Evolutionary conservation across 2,113 vertebrate genomes (phyloP).

Genomic region (Hemicordylus capensis): DNA sequence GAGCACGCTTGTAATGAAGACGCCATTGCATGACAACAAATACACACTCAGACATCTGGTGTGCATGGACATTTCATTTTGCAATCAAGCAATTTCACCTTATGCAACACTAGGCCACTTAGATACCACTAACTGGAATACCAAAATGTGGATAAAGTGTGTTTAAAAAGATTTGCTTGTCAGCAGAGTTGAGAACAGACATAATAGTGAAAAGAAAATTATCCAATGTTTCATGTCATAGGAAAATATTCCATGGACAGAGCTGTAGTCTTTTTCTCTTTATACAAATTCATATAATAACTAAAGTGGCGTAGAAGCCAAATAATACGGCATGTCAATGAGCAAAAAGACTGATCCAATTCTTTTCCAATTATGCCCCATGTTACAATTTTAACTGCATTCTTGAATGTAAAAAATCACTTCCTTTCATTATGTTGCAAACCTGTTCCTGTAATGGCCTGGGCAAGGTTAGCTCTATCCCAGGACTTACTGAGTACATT

Average conservation of each 20-base stretch:
- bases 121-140: slow-evolving; percentile 12
- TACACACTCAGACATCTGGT: background rate
- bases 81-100: background rate
- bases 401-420: background rate
- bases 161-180: background rate
- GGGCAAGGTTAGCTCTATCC: background rate
- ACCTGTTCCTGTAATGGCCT: background rate
- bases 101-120: background rate
- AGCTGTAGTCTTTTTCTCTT: background rate
- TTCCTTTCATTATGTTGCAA: background rate
- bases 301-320: accelerated
- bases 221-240: background rate
- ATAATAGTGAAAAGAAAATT: background rate
- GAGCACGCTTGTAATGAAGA: background rate
- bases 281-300: background rate
- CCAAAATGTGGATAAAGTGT: background rate
- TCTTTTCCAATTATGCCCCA: background rate
- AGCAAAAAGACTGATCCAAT: background rate
- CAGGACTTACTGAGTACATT: background rate
- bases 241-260: background rate
- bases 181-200: background rate
- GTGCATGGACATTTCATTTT: background rate
- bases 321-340: background rate
- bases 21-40: background rate
- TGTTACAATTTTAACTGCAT: background rate